phyloP scores from a whole-genome alignment of 2,888 invertebrate species.

The Dasysyrphus albostriatus region DNA sequence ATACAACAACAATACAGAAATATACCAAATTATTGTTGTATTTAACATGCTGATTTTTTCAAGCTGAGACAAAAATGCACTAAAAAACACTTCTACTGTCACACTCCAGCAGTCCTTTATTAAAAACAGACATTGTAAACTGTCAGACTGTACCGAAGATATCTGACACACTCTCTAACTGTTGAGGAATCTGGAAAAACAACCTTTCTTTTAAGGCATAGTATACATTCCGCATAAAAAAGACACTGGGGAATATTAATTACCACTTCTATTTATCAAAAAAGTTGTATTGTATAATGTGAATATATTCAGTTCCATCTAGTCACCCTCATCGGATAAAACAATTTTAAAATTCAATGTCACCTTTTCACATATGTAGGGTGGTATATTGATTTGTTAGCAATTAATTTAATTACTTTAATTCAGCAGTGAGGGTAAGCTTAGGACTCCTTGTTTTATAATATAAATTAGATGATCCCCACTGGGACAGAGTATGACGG shows the following conservation, averaged over 20 bases:
- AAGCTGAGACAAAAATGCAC: too few relatives aligned
- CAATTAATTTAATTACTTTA: conserved; percentile 48
- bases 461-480: conserved; percentile 19
- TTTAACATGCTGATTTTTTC: too few relatives aligned
- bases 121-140: too few relatives aligned
- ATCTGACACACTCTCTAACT: too few relatives aligned
- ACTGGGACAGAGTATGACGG: too few relatives aligned
- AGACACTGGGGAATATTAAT: not conserved
- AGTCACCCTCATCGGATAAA: not conserved
- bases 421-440: not conserved
- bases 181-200: too few relatives aligned
- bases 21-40: too few relatives aligned
- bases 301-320: not conserved
- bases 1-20: too few relatives aligned
- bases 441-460: not conserved
- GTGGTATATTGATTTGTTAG: conserved; percentile 18
- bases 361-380: not conserved
- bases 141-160: too few relatives aligned
- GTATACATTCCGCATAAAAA: not conserved
- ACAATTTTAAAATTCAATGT: not conserved
- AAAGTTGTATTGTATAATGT: not conserved
- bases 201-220: not conserved
- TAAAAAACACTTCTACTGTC: too few relatives aligned
- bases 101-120: too few relatives aligned
- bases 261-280: too few relatives aligned